Conservation (phyloP, 2,797 vertebrate genomes). For the Mus caroli region DNA sequence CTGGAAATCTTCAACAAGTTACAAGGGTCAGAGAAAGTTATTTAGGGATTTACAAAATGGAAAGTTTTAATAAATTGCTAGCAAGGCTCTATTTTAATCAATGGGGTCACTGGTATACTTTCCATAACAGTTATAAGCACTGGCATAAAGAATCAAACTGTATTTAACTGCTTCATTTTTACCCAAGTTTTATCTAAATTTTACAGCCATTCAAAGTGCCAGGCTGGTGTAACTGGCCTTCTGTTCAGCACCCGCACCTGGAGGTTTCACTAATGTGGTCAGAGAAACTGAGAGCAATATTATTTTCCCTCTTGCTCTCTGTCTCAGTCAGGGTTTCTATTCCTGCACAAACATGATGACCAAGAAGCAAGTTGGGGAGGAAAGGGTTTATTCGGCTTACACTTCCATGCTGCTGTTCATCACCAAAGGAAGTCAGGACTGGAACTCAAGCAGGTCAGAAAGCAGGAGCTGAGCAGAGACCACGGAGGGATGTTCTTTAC, state of each 20-base stretch:
- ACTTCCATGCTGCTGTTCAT: too few relatives aligned
- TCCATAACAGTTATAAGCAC: neutral
- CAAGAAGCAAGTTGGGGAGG: too few relatives aligned
- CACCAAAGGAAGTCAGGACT: too few relatives aligned
- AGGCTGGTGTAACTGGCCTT: neutral
- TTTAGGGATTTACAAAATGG: neutral
- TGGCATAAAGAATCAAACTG: neutral
- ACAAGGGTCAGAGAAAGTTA: neutral
- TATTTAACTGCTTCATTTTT: neutral
- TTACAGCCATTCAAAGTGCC: neutral
- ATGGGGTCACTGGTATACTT: neutral
- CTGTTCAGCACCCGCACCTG: neutral
- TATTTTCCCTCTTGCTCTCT: neutral
- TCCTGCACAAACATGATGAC: too few relatives aligned
- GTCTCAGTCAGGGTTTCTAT: too few relatives aligned
- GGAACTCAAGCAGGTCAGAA: too few relatives aligned
- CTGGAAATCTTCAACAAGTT: neutral
- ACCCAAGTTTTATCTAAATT: neutral
- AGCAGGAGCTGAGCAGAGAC: too few relatives aligned
- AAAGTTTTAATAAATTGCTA: neutral
- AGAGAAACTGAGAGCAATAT: neutral
- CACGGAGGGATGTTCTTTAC: too few relatives aligned
- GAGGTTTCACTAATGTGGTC: neutral
- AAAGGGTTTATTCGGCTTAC: too few relatives aligned
- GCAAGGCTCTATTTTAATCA: neutral